Evolutionary conservation across 2,888 invertebrate genomes (phyloP).

Genomic region (Coelinius sp.): DNA sequence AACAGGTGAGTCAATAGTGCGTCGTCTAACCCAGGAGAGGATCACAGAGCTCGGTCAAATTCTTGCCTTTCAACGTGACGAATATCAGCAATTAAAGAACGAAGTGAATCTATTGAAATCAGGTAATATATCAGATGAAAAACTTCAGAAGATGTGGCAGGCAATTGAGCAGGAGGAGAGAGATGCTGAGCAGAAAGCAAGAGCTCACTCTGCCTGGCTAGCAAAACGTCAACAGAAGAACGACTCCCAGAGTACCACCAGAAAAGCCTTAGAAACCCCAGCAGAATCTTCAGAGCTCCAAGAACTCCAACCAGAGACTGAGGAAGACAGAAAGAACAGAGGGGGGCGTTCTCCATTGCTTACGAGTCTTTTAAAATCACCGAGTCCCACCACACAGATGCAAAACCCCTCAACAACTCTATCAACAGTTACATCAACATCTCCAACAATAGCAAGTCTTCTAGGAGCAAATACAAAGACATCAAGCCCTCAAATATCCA

Average conservation of each 20-base stretch:
- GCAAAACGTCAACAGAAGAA: conserved; percentile 64
- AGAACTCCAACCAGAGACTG: conserved; percentile 60
- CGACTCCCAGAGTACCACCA: conserved; percentile 53
- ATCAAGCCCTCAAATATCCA: conserved; percentile 53
- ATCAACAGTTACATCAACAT: conserved; percentile 67
- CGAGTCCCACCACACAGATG: conserved; percentile 72
- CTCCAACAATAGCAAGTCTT: conserved; percentile 74
- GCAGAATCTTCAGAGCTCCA: conserved; percentile 51
- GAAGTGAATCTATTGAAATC: conserved; percentile 74
- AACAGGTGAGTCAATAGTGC: conserved; percentile 84
- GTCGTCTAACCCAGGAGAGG: conserved; percentile 83
- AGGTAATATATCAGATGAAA: conserved; percentile 79
- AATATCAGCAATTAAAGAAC: conserved; percentile 81
- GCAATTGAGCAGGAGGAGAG: conserved; percentile 82
- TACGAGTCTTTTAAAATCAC: conserved; percentile 86
- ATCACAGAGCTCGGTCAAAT: conserved; percentile 82
- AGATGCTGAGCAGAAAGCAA: conserved; percentile 79
- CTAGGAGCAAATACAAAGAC: conserved; percentile 70
- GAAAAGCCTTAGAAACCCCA: conserved; percentile 50
- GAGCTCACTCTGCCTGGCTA: conserved; percentile 69
- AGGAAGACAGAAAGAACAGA: conserved; percentile 61
- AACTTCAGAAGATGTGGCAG: conserved; percentile 81
- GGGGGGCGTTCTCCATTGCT: conserved; percentile 76
- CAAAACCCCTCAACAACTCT: conserved; percentile 64
- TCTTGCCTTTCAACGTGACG: conserved; percentile 80